Percentiles rank a stretch among this genome's conserved stretches.
These are phyloP conservation scores for Pseudorasbora parva DNA, from an alignment of 2,113 vertebrate genomes.

Conservation along the genomic window DNA sequence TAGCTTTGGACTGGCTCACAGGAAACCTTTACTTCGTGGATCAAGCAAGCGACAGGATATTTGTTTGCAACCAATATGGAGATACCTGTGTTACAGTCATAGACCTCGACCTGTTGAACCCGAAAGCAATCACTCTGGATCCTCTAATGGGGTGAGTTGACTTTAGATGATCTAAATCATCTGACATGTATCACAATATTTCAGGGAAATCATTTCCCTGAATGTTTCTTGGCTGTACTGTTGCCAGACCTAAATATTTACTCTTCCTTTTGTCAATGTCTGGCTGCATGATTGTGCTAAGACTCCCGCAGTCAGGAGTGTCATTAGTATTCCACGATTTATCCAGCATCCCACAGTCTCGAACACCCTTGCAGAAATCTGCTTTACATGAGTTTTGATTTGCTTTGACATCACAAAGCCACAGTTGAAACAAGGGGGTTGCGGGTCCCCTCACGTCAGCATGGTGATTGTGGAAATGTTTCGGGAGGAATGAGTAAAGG, in stretches of 20 bases:
- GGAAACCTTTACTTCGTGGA: conserved; percentile 96
- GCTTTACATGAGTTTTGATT: conserved; percentile 57
- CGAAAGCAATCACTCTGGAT: conserved; percentile 91
- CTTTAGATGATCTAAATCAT: conserved; percentile 44
- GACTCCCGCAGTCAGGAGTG: conserved; percentile 65
- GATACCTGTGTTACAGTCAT: conserved; percentile 89
- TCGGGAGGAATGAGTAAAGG: conserved; percentile 31
- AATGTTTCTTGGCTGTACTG: background rate
- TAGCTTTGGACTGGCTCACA: conserved; percentile 94
- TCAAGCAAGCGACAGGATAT: conserved; percentile 86
- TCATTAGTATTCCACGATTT: conserved; percentile 72
- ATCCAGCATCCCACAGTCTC: conserved; percentile 53
- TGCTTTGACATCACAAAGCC: conserved; percentile 56
- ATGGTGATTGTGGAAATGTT: conserved; percentile 51
- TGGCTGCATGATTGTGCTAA: conserved; percentile 63
- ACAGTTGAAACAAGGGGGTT: conserved; percentile 30
- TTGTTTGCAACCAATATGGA: conserved; percentile 83
- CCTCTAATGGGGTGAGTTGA: conserved; percentile 89
- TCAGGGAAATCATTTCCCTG: conserved; percentile 35
- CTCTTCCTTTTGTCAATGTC: conserved; percentile 55
- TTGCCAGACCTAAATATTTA: conserved; percentile 40
- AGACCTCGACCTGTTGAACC: conserved; percentile 89
- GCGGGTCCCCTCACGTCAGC: conserved; percentile 39
- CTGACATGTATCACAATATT: conserved; percentile 33
- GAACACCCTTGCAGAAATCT: conserved; percentile 63